phyloP scores from a whole-genome alignment of 2,888 invertebrate genomes.

The Sarcophaga caerulescens region DNA sequence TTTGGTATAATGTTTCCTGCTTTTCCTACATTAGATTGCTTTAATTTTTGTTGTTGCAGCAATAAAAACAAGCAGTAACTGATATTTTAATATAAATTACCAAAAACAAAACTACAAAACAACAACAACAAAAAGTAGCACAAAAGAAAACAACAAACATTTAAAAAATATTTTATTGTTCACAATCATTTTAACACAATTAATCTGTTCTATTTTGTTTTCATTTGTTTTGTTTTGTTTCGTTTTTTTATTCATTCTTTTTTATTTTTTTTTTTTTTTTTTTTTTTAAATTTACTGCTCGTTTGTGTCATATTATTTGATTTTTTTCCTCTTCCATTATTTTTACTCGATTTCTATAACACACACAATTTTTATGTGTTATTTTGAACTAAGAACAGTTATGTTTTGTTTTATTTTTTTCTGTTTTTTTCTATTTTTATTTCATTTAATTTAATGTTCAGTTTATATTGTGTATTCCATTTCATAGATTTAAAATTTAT shows the following conservation, averaged over 20 bases:
- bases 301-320: slow-evolving; percentile 21
- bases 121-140: not conserved
- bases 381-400: not conserved
- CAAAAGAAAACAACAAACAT: slow-evolving; percentile 16
- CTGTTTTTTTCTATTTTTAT: not conserved
- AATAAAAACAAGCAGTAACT: not conserved
- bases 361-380: not conserved
- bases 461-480: not conserved
- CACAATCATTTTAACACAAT: slow-evolving; percentile 42
- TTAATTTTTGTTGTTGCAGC: not conserved
- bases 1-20: not conserved
- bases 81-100: slow-evolving; percentile 13
- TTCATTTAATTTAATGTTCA: slow-evolving; percentile 27
- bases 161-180: slow-evolving; percentile 34
- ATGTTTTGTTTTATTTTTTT: no score
- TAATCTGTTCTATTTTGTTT: not conserved
- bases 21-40: not conserved
- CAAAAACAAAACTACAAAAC: not conserved
- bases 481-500: slow-evolving; percentile 34
- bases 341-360: not conserved
- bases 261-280: not conserved
- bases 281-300: slow-evolving; percentile 25
- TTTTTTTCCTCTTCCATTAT: not conserved
- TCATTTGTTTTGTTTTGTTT: not conserved
- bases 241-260: not conserved